Conservation (phyloP, 2,113 vertebrate genomes). For the Dromiciops gliroides region DNA sequence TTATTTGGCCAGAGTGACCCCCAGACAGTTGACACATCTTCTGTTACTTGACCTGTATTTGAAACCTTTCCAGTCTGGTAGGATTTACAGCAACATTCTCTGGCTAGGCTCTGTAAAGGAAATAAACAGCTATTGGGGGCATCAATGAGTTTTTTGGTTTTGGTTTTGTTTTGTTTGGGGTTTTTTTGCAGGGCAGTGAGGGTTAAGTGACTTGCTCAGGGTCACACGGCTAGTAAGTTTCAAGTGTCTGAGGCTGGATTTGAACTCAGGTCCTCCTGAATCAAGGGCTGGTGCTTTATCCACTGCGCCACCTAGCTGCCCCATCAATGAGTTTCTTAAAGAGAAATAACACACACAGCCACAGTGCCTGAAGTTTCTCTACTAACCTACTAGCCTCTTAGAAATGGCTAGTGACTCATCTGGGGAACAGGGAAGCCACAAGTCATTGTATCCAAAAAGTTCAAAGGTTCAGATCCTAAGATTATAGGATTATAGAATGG, state of each 20-base stretch:
- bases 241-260: too few species aligned
- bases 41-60: too few species aligned
- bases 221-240: too few species aligned
- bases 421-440: neutral
- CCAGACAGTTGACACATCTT: too few species aligned
- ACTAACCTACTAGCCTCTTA: neutral
- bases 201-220: too few species aligned
- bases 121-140: neutral
- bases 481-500: neutral
- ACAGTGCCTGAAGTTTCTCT: neutral
- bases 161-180: too few species aligned
- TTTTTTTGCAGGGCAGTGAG: too few species aligned
- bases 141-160: neutral
- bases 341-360: neutral
- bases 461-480: neutral
- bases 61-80: neutral
- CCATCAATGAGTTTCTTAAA: neutral
- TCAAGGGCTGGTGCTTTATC: too few species aligned
- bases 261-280: too few species aligned
- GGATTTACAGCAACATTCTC: neutral
- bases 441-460: neutral
- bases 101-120: neutral
- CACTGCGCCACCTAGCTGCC: too few species aligned
- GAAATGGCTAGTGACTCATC: neutral
- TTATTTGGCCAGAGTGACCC: too few species aligned